Evolutionary conservation across 2,888 invertebrate species (phyloP), one percentile per base, ranked within the genome.

Genomic region (Catocala sponsa): DNA sequence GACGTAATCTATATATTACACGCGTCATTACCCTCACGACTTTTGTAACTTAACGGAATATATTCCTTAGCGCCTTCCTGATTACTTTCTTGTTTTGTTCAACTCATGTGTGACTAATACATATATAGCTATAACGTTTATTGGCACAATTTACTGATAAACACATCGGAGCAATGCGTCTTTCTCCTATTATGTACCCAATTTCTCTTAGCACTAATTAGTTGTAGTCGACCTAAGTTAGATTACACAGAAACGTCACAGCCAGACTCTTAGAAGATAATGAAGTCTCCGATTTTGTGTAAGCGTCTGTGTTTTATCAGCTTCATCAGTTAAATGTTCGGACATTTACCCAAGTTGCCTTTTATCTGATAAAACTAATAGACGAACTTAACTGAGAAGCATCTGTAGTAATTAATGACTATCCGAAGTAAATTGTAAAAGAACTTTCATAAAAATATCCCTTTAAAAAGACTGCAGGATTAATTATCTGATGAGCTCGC

Each of bases 241-340:
- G 33, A 44, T 56, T 38, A 61, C 41, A 44, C 12, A 55, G 13
- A 49, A 44, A 52, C 13, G 48, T 52, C 56, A 53, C 35, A 49
- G 65, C 55, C 74, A 70, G 69, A 55, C 41, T 55, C 52, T 50
- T 58, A 64, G 53, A 66, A 67, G 50, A 61, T 52, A 38, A 60
- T 55, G 44, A 50, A 55, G 51, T n/a, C 12, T 48, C 51, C 49
- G 56, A 63, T 72, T 68, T 58, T 58, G 48, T 49, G 59, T 65
- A 57, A 71, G 59, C 52, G 65, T 55, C 63, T 70, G 65, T 65
- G 55, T 58, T 72, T 69, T 69, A 76, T 67, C 41, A 50, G 59
- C 48, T 63, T 67, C 62, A 73, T 76, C 63, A 55, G 49, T 35
- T 41, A 57, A 66, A 70, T 65, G 68, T 64, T 52, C 55, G 48